phyloP scores from a whole-genome alignment of 2,113 vertebrate genomes.

The Halichoeres trimaculatus region DNA sequence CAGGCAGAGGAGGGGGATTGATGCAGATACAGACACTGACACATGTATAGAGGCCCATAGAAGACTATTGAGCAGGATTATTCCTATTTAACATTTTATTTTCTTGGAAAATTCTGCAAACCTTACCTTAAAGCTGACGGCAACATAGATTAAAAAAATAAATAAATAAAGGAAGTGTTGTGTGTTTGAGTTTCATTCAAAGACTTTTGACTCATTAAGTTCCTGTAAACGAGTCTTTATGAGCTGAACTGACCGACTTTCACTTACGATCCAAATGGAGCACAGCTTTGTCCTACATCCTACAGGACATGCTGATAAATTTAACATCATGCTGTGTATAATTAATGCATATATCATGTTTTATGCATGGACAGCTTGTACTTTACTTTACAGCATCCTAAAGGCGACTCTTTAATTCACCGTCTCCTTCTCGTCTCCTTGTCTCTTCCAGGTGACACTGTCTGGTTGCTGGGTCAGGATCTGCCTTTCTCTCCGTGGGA shows the following conservation, averaged over 20 bases:
- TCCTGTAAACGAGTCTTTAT: neutral
- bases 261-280: neutral
- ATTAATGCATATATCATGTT: neutral
- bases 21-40: no score
- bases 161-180: no score
- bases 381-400: neutral
- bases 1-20: no score
- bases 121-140: no score
- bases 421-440: no score
- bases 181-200: neutral
- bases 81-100: no score
- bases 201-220: neutral
- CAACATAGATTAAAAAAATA: no score
- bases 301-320: neutral
- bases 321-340: neutral
- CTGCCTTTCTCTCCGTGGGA: conserved; percentile 89
- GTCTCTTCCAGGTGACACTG: conserved; percentile 83
- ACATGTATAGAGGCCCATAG: no score
- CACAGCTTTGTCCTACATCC: neutral
- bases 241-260: neutral
- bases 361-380: neutral
- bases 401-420: no score
- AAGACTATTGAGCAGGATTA: no score
- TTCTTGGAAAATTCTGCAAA: no score
- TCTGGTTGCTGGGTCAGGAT: conserved; percentile 88